These are phyloP conservation scores for Catamblyrhynchus diadema DNA, from an alignment of 2,797 vertebrate species.

Conservation along the genomic window DNA sequence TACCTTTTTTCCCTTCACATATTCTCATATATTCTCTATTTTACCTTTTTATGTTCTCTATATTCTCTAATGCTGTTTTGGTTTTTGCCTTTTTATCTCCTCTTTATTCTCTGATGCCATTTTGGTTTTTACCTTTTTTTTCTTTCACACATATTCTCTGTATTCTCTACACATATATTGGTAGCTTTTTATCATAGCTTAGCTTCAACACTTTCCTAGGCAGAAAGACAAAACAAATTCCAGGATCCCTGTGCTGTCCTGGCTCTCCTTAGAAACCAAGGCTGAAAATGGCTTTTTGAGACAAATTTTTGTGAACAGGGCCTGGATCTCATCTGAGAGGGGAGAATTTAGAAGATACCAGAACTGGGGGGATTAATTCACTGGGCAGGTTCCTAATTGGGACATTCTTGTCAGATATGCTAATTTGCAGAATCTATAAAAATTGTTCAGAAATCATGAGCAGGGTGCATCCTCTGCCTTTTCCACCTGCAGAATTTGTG, in stretches of 20 bases:
- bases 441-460: neutral
- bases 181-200: neutral
- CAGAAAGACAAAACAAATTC: neutral
- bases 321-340: neutral
- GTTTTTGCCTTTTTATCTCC: too few relatives aligned
- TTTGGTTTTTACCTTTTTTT: too few relatives aligned
- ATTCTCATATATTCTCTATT: neutral
- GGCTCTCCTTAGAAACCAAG: neutral
- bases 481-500: neutral
- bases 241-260: neutral
- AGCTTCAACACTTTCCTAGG: neutral
- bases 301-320: neutral
- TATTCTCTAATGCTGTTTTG: fast-evolving
- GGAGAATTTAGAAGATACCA: neutral
- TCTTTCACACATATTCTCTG: neutral
- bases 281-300: fast-evolving
- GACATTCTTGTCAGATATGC: neutral
- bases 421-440: neutral
- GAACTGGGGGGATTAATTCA: neutral
- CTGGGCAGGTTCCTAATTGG: fast-evolving
- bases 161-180: neutral
- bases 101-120: fast-evolving
- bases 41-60: neutral
- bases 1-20: too few relatives aligned
- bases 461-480: neutral